Base-by-base conservation (phyloP, 2,888 invertebrate genomes). In the Melitaea athalia region DNA sequence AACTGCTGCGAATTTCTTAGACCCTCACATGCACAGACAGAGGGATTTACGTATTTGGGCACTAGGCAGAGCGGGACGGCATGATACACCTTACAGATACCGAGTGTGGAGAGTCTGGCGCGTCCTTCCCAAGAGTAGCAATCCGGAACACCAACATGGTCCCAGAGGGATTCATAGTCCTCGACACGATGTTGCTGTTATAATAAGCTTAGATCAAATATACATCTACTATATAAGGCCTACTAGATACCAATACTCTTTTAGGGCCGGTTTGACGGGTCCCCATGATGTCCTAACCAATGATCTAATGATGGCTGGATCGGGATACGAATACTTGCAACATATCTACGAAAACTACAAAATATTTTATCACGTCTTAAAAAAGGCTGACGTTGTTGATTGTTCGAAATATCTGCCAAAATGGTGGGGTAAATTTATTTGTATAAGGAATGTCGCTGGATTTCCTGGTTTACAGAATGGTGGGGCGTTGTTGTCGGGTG, bases 381-480 rank as follows among this genome's bases (percentile, higher is more conserved):
- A 55, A 0, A 76, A 63, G 38, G n/a, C 6, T 0, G 7, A 73
- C 0, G 43, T 79, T 0, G 77, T 78, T 0, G 85, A 87, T 64
- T 88, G 88, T 69, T 84, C 83, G 0, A 79, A 68, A 5, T 85
- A 81, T 43, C 49, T 87, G 0, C 87, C 87, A 0, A 88, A 88
- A 69, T 84, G 76, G 77, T 88, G 87, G 88, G 88, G 87, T 0
- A 87, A 87, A 70, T 88, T 87, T 63, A 82, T 87, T 17, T 88
- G 88, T 62, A 42, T 86, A 0, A 75, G 45, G n/a, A 88, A 88
- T 69, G 3, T 10, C 0, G 0, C 60, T 0, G 1, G 57, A 0
- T 78, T 69, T 1, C 31, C 84, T 0, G 87, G 87, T 0, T 0
- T 88, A 0, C 84, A 79, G 2, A 86, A 84, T 53, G 88, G 89